Evolutionary conservation across 2,113 vertebrate genomes (phyloP), one percentile per base, ranked within the genome.

Genomic region (Sitta europaea): DNA sequence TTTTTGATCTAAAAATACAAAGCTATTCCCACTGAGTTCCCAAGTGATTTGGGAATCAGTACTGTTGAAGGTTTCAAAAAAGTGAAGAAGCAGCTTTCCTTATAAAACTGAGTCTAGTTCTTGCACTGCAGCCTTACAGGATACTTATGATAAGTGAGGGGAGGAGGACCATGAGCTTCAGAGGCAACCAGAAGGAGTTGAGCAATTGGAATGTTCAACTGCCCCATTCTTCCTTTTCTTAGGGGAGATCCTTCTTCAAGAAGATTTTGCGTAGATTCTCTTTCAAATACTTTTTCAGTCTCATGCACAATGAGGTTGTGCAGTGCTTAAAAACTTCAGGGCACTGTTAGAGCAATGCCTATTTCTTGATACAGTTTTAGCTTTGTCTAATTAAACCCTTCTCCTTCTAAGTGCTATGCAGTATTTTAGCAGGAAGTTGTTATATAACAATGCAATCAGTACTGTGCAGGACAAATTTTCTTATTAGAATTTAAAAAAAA

Each of bases 1-100:
- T 31, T 95, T 96, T 97, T 96, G 72, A 90, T 94, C 76, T 91
- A 75, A 95, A 91, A 90, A 31, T 55, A 80, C 38, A 50, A 96
- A 77, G 58, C 28, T 31, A n/a, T 86, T 94, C 73, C 92, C 73
- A 78, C 40, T n/a, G 65, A 57, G 43, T 77, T 29, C 35, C 42
- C 21, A 76, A 4, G 24, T 53, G 27, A 57, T 68, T 91, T 80
- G 72, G 66, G 75, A 95, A 71, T 31, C 42, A 74, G 12, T 57
- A 47, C 25, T 58, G n/a, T 31, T 47, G 11, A 47, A 62, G 29
- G 19, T 58, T 92, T 92, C 15, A 54, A 40, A 55, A 66, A 45
- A 92, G 27, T 45, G 71, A 50, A 74, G 42, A 33, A 78, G 23
- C 43, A 82, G 29, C 27, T 83, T 76, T 57, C 45, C 38, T 55